Evolutionary conservation across 2,113 vertebrate genomes (phyloP).

Genomic region (Dipodomys stephensi): DNA sequence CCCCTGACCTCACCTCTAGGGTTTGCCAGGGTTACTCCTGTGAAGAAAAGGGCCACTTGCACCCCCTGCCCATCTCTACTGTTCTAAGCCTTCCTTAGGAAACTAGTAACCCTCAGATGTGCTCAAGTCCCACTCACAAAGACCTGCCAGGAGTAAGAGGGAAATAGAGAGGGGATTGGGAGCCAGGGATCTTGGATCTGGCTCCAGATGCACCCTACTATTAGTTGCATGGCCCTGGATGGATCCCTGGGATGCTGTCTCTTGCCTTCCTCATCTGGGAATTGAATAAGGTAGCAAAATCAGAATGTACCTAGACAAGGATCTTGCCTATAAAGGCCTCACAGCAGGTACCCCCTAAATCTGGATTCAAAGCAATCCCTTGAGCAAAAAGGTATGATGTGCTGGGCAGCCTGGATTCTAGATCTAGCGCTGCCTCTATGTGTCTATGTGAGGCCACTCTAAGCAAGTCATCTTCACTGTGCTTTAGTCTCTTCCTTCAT

Average conservation of each 20-base stretch:
- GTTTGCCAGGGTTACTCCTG: background rate
- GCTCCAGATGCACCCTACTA: background rate
- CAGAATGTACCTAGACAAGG: background rate
- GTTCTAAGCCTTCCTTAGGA: background rate
- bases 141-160: background rate
- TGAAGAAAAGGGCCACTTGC: no score
- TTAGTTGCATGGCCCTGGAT: background rate
- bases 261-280: background rate
- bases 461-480: background rate
- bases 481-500: background rate
- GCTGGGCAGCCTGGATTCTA: background rate
- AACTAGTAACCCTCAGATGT: background rate
- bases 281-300: background rate
- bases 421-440: background rate
- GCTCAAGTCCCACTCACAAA: background rate
- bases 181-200: background rate
- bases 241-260: background rate
- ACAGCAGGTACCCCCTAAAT: background rate
- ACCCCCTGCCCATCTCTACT: background rate
- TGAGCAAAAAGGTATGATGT: background rate
- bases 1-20: background rate
- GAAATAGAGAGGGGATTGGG: rapidly evolving
- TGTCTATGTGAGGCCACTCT: background rate
- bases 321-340: background rate
- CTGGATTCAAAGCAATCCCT: background rate